Conservation (phyloP, 53 echinoderm and acorn worm species). For the Actinopyga echinites region DNA sequence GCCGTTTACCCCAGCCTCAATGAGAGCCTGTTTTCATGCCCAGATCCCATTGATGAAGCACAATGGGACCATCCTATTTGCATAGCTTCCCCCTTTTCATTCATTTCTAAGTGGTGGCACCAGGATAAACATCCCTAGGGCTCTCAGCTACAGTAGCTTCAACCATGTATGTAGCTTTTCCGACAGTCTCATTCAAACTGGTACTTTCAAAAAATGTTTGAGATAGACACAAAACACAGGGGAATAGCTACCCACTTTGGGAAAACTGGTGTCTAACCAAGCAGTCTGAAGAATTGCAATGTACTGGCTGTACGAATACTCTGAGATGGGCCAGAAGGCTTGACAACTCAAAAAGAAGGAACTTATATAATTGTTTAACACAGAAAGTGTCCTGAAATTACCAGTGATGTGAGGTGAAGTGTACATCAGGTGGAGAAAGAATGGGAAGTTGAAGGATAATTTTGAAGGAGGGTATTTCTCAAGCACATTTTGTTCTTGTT, state of each 20-base stretch:
- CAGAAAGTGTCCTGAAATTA: no score
- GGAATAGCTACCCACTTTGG: background rate
- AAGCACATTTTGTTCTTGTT: no score
- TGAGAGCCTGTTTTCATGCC: slow-evolving; percentile 29
- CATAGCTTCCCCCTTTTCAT: slow-evolving; percentile 40
- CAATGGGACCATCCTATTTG: slow-evolving; percentile 33
- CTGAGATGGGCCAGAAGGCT: no score
- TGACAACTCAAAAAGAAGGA: no score
- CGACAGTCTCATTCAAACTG: background rate
- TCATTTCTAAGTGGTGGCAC: background rate
- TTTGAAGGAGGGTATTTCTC: no score
- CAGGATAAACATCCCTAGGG: slow-evolving; percentile 27
- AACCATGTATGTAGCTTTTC: background rate
- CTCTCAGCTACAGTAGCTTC: slow-evolving; percentile 25
- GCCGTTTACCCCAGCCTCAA: slow-evolving; percentile 26
- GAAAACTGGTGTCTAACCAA: no score
- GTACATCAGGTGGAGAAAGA: no score
- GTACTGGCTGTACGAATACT: no score
- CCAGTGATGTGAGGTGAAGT: no score
- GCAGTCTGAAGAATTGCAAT: no score
- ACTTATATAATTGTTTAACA: no score
- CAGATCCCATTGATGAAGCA: slow-evolving; percentile 27
- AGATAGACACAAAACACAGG: slow-evolving; percentile 18
- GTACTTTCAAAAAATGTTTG: slow-evolving; percentile 26
- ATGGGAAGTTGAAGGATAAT: no score